Conservation (phyloP, 2,888 invertebrate species). For the Napeogenes inachia region DNA sequence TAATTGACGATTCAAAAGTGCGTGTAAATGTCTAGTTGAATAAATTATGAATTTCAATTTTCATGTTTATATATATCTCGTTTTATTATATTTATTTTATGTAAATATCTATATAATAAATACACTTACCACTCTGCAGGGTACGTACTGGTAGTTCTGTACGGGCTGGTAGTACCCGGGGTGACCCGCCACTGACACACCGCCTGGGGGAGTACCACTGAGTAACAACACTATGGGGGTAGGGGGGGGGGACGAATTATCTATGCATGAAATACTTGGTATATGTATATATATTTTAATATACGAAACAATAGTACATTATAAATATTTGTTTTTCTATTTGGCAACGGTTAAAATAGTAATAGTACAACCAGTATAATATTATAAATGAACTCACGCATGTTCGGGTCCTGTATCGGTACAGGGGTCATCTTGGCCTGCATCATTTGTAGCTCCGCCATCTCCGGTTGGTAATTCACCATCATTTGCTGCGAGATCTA, state of each 20-base stretch:
- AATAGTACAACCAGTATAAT: no score
- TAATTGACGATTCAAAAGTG: no score
- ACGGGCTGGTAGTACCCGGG: constrained; percentile 3
- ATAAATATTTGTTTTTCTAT: no score
- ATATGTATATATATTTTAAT: no score
- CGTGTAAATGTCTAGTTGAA: no score
- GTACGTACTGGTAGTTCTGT: constrained; percentile 46
- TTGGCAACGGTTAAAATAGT: no score
- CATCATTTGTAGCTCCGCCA: constrained; percentile 37
- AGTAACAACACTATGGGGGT: no score
- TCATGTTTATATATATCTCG: not conserved
- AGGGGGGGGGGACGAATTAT: no score
- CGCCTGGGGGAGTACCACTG: not conserved
- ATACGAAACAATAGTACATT: no score
- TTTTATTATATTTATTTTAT: not conserved
- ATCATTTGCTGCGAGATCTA: constrained; percentile 40
- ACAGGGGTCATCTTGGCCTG: constrained; percentile 45
- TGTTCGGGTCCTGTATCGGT: constrained; percentile 48
- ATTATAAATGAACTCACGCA: constrained; percentile 45
- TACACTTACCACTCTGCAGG: constrained; percentile 52
- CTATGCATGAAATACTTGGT: no score
- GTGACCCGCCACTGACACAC: not conserved
- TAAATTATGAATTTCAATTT: no score
- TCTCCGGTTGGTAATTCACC: constrained; percentile 40
- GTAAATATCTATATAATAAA: not conserved